Conservation (phyloP, 1,140 invertebrate genomes). For the Drosophila nigrodunni region DNA sequence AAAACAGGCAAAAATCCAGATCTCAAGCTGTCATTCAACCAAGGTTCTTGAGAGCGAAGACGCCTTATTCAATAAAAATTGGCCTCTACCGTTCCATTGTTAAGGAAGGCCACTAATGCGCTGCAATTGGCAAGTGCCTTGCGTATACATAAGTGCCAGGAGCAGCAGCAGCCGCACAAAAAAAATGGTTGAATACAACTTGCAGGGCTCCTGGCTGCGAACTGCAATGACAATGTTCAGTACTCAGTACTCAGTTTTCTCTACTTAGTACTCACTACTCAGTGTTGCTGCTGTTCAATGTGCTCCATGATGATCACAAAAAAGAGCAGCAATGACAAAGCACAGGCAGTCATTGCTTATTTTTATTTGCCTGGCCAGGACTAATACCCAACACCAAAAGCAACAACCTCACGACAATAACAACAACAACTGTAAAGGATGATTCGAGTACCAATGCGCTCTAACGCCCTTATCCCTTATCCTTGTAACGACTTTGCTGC, state of each 20-base stretch:
- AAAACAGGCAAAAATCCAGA: slow-evolving; percentile 2
- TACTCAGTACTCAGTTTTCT: slow-evolving; percentile 29
- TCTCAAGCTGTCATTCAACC: slow-evolving; percentile 21
- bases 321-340: slow-evolving; percentile 38
- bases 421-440: slow-evolving; percentile 32
- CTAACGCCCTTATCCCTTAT: slow-evolving; percentile 81
- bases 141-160: slow-evolving; percentile 54
- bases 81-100: slow-evolving; percentile 65
- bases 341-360: slow-evolving; percentile 69
- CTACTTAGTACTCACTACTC: slow-evolving; percentile 25
- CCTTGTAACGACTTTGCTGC: slow-evolving; percentile 75
- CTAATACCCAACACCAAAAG: slow-evolving; percentile 65
- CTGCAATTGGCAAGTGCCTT: slow-evolving; percentile 63
- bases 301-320: slow-evolving; percentile 59
- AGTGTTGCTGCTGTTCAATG: slow-evolving; percentile 66
- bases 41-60: slow-evolving; percentile 16
- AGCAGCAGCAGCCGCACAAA: slow-evolving; percentile 31
- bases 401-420: slow-evolving; percentile 31
- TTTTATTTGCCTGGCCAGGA: slow-evolving; percentile 77
- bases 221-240: slow-evolving; percentile 71
- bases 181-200: slow-evolving; percentile 42
- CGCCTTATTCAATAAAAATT: slow-evolving; percentile 71
- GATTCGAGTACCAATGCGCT: slow-evolving; percentile 58
- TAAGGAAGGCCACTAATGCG: slow-evolving; percentile 69
- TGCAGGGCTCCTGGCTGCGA: slow-evolving; percentile 21